phyloP scores from a whole-genome alignment of 2,113 vertebrate genomes.

The Oncorhynchus kisutch region DNA sequence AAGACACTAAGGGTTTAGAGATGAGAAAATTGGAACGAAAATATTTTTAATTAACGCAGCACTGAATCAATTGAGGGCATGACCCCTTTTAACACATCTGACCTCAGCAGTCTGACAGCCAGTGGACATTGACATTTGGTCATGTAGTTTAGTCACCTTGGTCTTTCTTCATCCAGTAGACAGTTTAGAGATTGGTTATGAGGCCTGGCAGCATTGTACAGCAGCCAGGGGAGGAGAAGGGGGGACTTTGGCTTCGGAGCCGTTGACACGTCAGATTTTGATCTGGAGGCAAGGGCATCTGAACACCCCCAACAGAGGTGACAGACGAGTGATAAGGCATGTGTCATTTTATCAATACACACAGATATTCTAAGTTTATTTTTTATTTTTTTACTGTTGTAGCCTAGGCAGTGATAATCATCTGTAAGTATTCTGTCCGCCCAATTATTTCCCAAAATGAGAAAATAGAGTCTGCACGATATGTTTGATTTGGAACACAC shows the following conservation, averaged over 20 bases:
- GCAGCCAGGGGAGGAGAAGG: neutral
- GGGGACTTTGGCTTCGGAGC: slow-evolving; percentile 44
- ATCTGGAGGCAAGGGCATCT: slow-evolving; percentile 50
- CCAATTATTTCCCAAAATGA: slow-evolving; percentile 26
- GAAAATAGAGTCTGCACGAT: slow-evolving; percentile 40
- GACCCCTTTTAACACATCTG: no score
- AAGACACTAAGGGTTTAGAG: no score
- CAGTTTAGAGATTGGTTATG: no score
- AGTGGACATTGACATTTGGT: no score
- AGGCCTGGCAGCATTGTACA: neutral
- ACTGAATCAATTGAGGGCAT: no score
- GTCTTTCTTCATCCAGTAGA: no score
- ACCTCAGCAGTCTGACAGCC: no score
- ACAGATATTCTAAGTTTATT: neutral
- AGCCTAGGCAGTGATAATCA: slow-evolving; percentile 27
- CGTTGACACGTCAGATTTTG: slow-evolving; percentile 55
- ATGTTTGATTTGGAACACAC: slow-evolving; percentile 21
- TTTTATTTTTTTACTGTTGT: no score
- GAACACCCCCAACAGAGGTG: slow-evolving; percentile 36
- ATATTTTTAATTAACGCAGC: no score
- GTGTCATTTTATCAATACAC: slow-evolving; percentile 6
- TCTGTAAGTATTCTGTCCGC: slow-evolving; percentile 42
- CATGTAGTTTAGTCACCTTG: no score
- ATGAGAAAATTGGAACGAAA: no score
- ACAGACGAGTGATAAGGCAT: slow-evolving; percentile 14